Evolutionary conservation across 2,113 vertebrate species (phyloP), one percentile per base, ranked within the genome.

Genomic region (Litocranius walleri): DNA sequence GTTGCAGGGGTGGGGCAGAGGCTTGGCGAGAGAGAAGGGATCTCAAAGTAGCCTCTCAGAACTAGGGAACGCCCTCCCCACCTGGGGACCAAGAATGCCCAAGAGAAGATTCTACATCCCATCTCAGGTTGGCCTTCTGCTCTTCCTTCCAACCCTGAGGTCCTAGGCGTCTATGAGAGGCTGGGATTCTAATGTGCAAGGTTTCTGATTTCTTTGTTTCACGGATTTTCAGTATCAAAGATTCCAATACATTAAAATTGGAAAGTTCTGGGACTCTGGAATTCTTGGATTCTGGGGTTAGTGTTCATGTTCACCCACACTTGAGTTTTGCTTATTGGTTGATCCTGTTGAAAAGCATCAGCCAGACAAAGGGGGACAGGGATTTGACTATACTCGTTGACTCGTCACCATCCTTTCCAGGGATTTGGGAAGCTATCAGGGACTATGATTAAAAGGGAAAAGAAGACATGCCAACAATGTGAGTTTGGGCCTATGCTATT

Each of bases 351-450:
- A 5, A 36, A 61, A 33, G 29, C 45, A 30, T 30, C 40, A 12
- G 11, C 33, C 92, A 52, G 88, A 52, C 3, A 2, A 9, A 30
- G 27, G 59, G 40, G 30, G 30, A 15, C 59, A 2, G 64, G 33
- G 50, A 25, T 1, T 1, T 15, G 71, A 5, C 7, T 0, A 1
- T 1, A 12, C 30, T 48, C 0, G 0, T 7, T 43, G 54, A 27
- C 1, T 9, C 0, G 0, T 6, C 54, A 6, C n/a, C 30, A 0
- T 80, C 29, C 67, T 30, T 25, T 10, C 12, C 27, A 1, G n/a
- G 67, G 3, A 7, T 12, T 40, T 36, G 50, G 57, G 13, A 12
- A 3, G 45, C 21, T 30, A 17, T 64, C 56, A 61, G 88, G 82
- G 81, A 80, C 45, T 16, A 30, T 19, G 52, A 52, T n/a, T 36